phyloP scores from a whole-genome alignment of 1,140 invertebrate genomes.

The Homalodisca vitripennis region DNA sequence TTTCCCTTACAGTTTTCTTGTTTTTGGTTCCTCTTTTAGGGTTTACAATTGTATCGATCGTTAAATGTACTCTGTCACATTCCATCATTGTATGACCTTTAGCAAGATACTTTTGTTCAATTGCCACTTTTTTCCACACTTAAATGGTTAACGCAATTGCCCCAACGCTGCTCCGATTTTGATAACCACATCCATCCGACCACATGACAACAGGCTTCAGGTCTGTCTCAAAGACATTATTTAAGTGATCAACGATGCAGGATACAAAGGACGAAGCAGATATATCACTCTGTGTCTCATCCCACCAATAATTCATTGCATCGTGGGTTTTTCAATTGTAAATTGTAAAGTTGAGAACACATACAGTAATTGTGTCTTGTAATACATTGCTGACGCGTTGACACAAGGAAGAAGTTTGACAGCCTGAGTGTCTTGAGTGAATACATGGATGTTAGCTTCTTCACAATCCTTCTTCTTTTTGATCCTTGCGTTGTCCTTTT shows the following conservation, averaged over 20 bases:
- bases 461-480: conserved; percentile 30
- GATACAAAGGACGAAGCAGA: conserved; percentile 40
- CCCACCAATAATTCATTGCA: conserved; percentile 48
- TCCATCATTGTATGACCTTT: conserved; percentile 47
- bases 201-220: conserved; percentile 38
- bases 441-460: conserved; percentile 27
- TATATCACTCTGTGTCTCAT: conserved; percentile 48
- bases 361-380: conserved; percentile 50
- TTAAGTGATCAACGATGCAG: conserved; percentile 32
- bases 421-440: conserved; percentile 38
- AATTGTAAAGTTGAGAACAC: conserved; percentile 50
- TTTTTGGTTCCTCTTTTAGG: conserved; percentile 29
- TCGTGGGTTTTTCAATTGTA: conserved; percentile 47
- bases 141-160: conserved; percentile 40
- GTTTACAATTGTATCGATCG: conserved; percentile 26
- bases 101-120: conserved; percentile 45
- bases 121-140: conserved; percentile 36
- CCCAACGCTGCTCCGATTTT: conserved; percentile 43
- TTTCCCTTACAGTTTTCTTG: conserved; percentile 26
- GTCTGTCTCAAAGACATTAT: conserved; percentile 22
- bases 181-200: conserved; percentile 43
- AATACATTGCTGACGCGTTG: conserved; percentile 48
- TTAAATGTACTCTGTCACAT: conserved; percentile 41
- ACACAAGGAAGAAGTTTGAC: conserved; percentile 41
- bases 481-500: conserved; percentile 24